Base-by-base conservation (phyloP, 2,113 vertebrate genomes). In the Thamnophis sirtalis region DNA sequence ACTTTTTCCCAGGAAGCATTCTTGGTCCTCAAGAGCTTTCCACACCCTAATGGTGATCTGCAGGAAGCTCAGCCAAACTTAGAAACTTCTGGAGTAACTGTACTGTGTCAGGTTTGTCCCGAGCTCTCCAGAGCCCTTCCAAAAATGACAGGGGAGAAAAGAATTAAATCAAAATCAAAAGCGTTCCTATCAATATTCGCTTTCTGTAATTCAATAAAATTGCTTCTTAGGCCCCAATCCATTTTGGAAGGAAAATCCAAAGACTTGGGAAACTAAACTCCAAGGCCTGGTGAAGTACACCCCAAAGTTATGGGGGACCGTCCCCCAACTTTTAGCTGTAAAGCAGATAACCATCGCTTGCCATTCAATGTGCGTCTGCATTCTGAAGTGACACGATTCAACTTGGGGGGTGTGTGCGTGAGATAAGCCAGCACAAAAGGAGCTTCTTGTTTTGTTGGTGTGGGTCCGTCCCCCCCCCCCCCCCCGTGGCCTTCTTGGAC, bases 401-500 rank as follows among this genome's bases (percentile, higher is more conserved):
- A 38, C 7, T 21, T 0, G 48, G 86, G 48, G 28, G 2, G 68
- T 84, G 24, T 1, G 58, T 5, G 21, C 19, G 7, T 0, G 0
- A 13, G 89, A 93, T 93, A 90, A 91, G 86, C 91, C 94, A 92
- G 93, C 95, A 26, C 90, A 2, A 22, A 89, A 2, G 0, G 2
- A 38, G 24, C 10, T 7, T n/a, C 11, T 43, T 38, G 4, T 68
- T 68, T n/a, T 13, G 60, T n/a, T 63, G 28, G 60, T 50, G 13
- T 22, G 55, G 0, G 7, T 43, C 43, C 43, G 2, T 3, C n/a
- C n/a, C n/a, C n/a, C n/a, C n/a, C n/a, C n/a, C n/a, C 43, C 9
- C 21, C 22, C 48, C 0, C 0, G 89, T 93, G 95, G 93, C 95
- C 95, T 73, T 86, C 93, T 60, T 22, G 28, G 56, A 91, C 88